These are phyloP conservation scores for Clarias laeviceps DNA, from an alignment of 2,797 vertebrate species.

Conservation along the genomic window DNA sequence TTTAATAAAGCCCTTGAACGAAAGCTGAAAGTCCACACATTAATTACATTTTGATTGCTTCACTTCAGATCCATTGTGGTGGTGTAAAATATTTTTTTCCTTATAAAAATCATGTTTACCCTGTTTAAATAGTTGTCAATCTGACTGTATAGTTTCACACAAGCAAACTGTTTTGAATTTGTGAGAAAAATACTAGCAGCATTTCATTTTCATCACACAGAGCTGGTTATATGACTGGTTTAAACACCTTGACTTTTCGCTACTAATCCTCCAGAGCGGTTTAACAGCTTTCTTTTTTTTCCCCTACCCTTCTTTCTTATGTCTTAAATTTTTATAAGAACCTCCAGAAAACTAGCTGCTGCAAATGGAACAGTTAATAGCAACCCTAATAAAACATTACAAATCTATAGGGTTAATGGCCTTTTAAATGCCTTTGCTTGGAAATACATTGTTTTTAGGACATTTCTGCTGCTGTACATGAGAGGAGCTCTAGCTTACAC, in stretches of 20 bases:
- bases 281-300: not conserved
- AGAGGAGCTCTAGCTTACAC: constrained; percentile 1
- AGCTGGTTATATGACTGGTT: not conserved
- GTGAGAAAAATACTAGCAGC: not conserved
- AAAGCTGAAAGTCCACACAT: too few species aligned
- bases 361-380: not conserved
- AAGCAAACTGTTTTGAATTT: not conserved
- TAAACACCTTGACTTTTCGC: not conserved
- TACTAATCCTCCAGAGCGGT: not conserved
- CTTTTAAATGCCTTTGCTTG: not conserved
- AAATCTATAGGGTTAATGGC: not conserved
- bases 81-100: too few species aligned
- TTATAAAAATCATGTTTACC: too few species aligned
- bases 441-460: not conserved
- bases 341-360: not conserved
- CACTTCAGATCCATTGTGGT: too few species aligned
- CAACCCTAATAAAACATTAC: not conserved
- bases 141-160: too few species aligned
- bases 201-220: not conserved
- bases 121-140: too few species aligned
- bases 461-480: not conserved
- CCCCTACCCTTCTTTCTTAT: not conserved
- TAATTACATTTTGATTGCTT: too few species aligned
- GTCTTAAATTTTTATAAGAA: not conserved
- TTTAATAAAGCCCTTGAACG: too few species aligned